Evolutionary conservation across 2,888 invertebrate species (phyloP), one percentile per base, ranked within the genome.

Genomic region (Camptogramma bilineatum): DNA sequence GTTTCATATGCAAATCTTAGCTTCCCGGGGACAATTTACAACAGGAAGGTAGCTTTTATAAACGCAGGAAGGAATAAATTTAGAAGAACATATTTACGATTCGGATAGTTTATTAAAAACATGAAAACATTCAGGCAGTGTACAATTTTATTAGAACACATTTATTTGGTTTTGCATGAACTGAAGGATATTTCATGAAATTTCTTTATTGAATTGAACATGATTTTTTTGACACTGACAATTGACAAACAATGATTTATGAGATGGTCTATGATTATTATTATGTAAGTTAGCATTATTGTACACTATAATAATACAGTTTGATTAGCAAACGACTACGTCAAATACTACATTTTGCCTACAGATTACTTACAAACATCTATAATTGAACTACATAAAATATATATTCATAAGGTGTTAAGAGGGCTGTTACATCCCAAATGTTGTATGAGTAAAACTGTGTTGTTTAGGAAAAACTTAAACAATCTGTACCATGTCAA

Each of bases 1-100:
- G 54, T 19, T 47, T 55, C 48, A 57, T 47, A 60, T 69, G 62
- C 66, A 57, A 73, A 90, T 90, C 87, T 90, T 80, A 82, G 87
- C 88, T 90, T 90, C 89, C 88, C 88, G 87, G 87, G 74, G 75
- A 66, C 71, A 62, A 64, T 67, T 60, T 42, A 55, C 19, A 65
- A 60, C 46, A 62, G 56, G 55, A 24, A 60, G 31, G 53, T 54
- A 69, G 73, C 68, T 64, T 52, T 53, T 50, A 50, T 52, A 65
- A 52, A 75, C 70, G 70, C 63, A 52, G 73, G 68, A 66, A 57
- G 64, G 72, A 79, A 75, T 75, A 79, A 73, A 80, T 64, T 68
- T 62, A 73, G 69, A 76, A 57, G 57, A 67, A 73, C 64, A 64
- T 76, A 42, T 66, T 73, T 60, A 72, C 57, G 67, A 77, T 75